Evolutionary conservation across 30 jellyfish, hydroid and myxozoan genomes (phyloP).

Genomic region (Cassiopea xamachana): DNA sequence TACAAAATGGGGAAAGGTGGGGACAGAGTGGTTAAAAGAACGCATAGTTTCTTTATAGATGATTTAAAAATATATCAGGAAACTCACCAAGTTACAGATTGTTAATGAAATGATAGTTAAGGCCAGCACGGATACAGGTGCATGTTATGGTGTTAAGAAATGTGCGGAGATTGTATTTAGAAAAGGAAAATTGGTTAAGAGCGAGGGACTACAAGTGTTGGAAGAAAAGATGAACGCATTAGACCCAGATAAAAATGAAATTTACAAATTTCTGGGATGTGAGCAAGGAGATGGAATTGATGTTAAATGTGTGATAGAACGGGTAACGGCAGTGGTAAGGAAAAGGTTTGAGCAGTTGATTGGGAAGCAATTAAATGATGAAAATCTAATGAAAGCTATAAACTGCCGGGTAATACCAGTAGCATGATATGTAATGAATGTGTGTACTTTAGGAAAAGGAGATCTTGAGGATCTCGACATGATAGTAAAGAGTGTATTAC

Average conservation of each 20-base stretch:
- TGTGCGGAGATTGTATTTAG: background rate
- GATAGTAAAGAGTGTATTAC: no score
- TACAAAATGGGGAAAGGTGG: background rate
- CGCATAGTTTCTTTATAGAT: background rate
- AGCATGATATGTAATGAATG: no score
- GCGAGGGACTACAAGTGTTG: background rate
- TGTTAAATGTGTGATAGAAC: background rate
- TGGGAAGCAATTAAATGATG: no score
- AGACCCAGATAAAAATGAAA: no score
- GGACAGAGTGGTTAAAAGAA: background rate
- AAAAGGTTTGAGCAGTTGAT: no score
- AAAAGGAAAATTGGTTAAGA: background rate
- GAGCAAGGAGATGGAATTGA: no score
- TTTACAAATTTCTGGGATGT: no score
- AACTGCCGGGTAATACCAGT: no score
- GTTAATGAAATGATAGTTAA: background rate
- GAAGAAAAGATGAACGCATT: conserved; percentile 6
- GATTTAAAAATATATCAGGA: background rate
- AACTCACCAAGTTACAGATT: background rate
- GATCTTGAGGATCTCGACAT: no score
- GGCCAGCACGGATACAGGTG: background rate
- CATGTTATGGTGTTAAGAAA: background rate
- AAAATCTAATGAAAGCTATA: no score
- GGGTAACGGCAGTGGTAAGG: no score
- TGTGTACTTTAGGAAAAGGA: no score